Evolutionary conservation across 2,113 vertebrate genomes (phyloP), one percentile per base, ranked within the genome.

Genomic region (Scomber japonicus): DNA sequence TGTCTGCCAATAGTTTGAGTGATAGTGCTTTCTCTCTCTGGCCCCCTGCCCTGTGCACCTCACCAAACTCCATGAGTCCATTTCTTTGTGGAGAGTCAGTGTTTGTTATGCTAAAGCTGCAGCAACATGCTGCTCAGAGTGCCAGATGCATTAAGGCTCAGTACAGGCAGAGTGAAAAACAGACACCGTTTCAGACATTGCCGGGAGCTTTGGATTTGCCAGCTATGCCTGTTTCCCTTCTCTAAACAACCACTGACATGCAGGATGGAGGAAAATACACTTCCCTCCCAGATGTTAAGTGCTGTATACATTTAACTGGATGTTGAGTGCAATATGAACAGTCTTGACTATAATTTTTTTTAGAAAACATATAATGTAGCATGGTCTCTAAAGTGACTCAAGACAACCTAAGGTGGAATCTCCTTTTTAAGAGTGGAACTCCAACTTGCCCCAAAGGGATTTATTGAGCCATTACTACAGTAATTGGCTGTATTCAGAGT

Each of bases 91-190:
- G 65, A 81, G 78, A 76, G 77, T 73, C 11, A 12, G 62, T 80
- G 76, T 87, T 87, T 89, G 82, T 89, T 84, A 90, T 91, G 83
- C 83, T 89, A 80, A 91, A 87, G 89, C 90, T 89, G 80, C 84
- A 88, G 71, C 89, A 89, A 81, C 89, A 92, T 81, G 87, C 82
- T 87, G 81, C 81, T 86, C 67, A 71, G 80, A 88, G 71, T 83
- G 92, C 89, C 86, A 88, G 87, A 92, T 88, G 88, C 66, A 91
- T 94, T 91, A 90, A 87, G 84, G 70, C 89, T 92, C 76, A 71
- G 78, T 78, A 54, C 51, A 82, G 50, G 66, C 62, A 70, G 68
- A 87, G 66, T 69, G 75, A 71, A 90, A 92, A 89, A 88, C 85
- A 93, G 88, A 93, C 89, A 88, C 72, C 53, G 50, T 91, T 89